Evolutionary conservation across 2,888 invertebrate species (phyloP), one percentile per base, ranked within the genome.

Genomic region (Galeruca laticollis): DNA sequence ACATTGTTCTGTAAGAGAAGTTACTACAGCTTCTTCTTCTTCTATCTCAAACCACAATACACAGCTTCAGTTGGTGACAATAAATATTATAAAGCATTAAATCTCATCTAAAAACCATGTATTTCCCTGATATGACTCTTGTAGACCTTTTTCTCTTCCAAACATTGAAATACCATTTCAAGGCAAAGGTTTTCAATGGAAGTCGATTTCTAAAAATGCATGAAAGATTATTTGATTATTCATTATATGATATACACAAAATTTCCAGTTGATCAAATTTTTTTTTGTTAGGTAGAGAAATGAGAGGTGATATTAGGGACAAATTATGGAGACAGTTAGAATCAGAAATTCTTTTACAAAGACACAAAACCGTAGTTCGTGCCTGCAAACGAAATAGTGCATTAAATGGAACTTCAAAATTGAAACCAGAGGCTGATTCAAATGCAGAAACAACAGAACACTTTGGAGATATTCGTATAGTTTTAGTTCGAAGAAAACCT

Each of bases 341-440:
- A 82, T 93, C 94, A 0, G 95, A 95, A 87, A 95, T 95, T 78
- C 89, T 95, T 73, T 88, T 95, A 64, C 94, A 95, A 85, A 88
- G 94, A 33, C 94, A 94, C 86, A 95, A 95, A 86, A 94, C 94
- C 59, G 91, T 95, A 9, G 90, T 90, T 68, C 87, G 90, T 74
- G 90, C 90, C 78, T 90, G 90, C 73, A 87, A 90, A 78, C 87
- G 90, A 13, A 87, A 88, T 74, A 85, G 84, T 72, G 75, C 84
- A 65, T 78, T 82, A 66, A 77, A 78, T 68, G 79, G 79, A 2
- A 79, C 81, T 18, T 80, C 81, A n/a, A 77, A 77, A 33, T 76
- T 79, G 2, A 85, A 84, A 75, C 81, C 81, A 71, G 76, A 78
- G 66, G 78, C 77, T 75, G 78, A 78, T 65, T 77, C 76, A 33